Percentiles rank a stretch among this genome's conserved stretches.
Conservation (phyloP, 1,140 invertebrate genomes). For the Panonychus citri region DNA sequence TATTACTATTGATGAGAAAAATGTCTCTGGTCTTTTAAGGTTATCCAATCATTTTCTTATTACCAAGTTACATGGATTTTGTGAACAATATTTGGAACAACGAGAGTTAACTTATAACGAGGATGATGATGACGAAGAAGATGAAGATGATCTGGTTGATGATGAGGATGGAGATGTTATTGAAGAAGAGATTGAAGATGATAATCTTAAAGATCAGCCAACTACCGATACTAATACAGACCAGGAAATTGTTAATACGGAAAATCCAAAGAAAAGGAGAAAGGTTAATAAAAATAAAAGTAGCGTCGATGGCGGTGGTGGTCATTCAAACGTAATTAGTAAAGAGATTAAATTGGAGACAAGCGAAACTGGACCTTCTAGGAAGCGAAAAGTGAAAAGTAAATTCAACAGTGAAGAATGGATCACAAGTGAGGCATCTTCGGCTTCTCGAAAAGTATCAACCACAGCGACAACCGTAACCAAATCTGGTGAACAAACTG, state of each 20-base stretch:
- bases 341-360: no score
- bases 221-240: not conserved
- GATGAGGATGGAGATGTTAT: not conserved
- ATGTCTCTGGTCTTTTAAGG: conserved; percentile 35
- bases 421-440: conserved; percentile 18
- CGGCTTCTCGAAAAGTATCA: conserved; percentile 11
- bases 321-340: no score
- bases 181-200: not conserved
- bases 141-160: not conserved
- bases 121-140: not conserved
- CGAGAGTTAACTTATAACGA: not conserved
- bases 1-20: conserved; percentile 33
- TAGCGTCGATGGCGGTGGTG: no score
- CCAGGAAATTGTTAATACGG: no score
- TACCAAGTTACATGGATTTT: conserved; percentile 34
- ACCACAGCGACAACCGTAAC: not conserved
- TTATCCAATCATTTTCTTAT: conserved; percentile 39
- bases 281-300: no score
- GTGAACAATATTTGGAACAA: conserved; percentile 22
- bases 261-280: no score
- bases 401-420: conserved; percentile 22
- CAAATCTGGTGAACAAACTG: not conserved
- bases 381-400: conserved; percentile 19
- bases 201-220: not conserved
- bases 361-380: no score